Evolutionary conservation across 2,113 vertebrate genomes (phyloP).

Genomic region (Forbesichthys agassizii): DNA sequence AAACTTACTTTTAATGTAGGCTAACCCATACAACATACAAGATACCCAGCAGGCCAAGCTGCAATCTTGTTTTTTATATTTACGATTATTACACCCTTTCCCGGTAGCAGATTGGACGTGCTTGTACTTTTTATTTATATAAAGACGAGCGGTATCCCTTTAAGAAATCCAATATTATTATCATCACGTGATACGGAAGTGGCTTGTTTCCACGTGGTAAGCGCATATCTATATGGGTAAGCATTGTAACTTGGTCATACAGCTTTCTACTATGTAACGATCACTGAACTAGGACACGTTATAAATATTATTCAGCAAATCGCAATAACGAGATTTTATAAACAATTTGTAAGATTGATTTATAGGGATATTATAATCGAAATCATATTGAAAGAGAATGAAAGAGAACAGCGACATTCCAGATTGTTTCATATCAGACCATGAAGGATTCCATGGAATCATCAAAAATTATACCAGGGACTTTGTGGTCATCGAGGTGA

Average conservation of each 20-base stretch:
- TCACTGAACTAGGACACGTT: neutral
- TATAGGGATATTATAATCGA: neutral
- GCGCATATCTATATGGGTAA: neutral
- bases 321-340: neutral
- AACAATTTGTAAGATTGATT: neutral
- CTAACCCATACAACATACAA: too few relatives aligned
- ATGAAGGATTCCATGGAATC: constrained; percentile 85
- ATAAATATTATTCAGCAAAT: neutral
- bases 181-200: constrained; percentile 68
- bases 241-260: neutral
- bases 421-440: constrained; percentile 75
- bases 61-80: too few relatives aligned
- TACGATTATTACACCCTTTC: too few relatives aligned
- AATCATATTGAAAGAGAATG: constrained; percentile 29
- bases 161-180: constrained; percentile 48
- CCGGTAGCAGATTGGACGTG: too few relatives aligned
- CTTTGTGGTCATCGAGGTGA: constrained; percentile 90
- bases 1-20: too few relatives aligned
- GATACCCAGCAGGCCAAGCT: too few relatives aligned
- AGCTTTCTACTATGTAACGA: constrained; percentile 47
- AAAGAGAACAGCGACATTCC: constrained; percentile 54
- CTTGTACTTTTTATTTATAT: neutral
- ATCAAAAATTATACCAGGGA: constrained; percentile 86
- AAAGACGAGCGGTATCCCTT: constrained; percentile 35
- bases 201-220: constrained; percentile 37